Evolutionary conservation across 2,797 vertebrate species (phyloP).

Genomic region (Amniataba percoides): DNA sequence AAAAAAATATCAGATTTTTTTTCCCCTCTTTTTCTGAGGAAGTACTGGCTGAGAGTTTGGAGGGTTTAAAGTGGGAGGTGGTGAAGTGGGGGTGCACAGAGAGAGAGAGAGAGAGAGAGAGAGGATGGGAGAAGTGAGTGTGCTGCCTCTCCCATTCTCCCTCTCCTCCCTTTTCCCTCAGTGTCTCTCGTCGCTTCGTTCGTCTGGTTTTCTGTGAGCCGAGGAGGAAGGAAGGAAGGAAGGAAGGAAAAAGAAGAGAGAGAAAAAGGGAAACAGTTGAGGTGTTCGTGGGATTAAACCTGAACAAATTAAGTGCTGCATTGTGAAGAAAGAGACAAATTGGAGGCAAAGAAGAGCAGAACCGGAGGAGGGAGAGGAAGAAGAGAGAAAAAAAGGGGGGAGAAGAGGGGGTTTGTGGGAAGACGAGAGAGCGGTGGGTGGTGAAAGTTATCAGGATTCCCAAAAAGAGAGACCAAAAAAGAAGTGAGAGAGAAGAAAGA

Average conservation of each 20-base stretch:
- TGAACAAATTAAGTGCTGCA: slow-evolving; percentile 21
- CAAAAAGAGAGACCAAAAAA: background rate
- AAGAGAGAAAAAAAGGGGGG: slow-evolving; percentile 2
- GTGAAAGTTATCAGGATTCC: slow-evolving; percentile 46
- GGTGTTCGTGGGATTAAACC: slow-evolving; percentile 19
- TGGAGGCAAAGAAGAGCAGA: slow-evolving; percentile 10
- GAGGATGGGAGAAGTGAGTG: slow-evolving; percentile 34
- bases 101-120: slow-evolving; percentile 3
- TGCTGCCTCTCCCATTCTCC: slow-evolving; percentile 61
- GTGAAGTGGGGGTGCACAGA: background rate
- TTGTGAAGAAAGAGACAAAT: background rate
- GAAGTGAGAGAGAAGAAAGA: slow-evolving; percentile 23
- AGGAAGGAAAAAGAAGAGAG: background rate
- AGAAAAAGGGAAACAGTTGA: background rate
- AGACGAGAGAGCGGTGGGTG: slow-evolving; percentile 9
- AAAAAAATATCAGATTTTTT: background rate
- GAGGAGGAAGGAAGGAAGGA: slow-evolving; percentile 8
- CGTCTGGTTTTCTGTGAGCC: slow-evolving; percentile 34
- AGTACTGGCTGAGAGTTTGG: slow-evolving; percentile 52
- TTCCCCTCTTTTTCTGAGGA: slow-evolving; percentile 10
- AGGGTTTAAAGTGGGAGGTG: slow-evolving; percentile 45
- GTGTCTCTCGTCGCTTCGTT: slow-evolving; percentile 38
- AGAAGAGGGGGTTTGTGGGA: background rate
- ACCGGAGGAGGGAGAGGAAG: background rate
- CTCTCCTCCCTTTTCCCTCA: slow-evolving; percentile 47